Conservation (phyloP, 2,113 vertebrate species). For the Ceyx cyanopectus region DNA sequence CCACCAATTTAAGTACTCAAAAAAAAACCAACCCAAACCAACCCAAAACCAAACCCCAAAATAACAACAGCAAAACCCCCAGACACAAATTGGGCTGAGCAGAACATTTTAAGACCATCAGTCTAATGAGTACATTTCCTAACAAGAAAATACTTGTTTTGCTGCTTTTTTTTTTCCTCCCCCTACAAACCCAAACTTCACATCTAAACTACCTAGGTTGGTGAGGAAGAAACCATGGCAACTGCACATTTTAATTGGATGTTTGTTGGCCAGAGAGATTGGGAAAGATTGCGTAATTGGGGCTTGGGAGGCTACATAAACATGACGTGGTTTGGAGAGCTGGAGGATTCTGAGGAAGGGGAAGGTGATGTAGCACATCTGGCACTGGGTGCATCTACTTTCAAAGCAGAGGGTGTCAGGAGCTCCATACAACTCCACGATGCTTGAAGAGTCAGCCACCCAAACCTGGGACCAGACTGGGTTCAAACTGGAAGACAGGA, state of each 20-base stretch:
- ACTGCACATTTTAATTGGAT: conserved; percentile 31
- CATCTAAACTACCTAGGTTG: conserved; percentile 8
- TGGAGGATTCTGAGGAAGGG: not conserved
- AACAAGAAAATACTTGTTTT: not conserved
- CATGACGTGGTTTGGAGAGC: not conserved
- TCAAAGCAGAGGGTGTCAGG: not conserved
- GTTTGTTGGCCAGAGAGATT: conserved; percentile 23
- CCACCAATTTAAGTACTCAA: not conserved
- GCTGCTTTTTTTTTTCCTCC: not conserved
- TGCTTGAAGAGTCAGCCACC: not conserved
- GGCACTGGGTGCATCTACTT: not conserved
- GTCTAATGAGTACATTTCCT: not conserved
- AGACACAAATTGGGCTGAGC: not conserved
- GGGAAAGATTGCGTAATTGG: conserved; percentile 36
- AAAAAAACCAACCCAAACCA: not conserved
- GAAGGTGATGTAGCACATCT: not conserved
- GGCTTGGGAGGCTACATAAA: not conserved
- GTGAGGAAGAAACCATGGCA: conserved; percentile 55
- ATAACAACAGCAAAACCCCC: not conserved
- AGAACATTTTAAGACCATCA: not conserved
- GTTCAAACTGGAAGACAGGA: not conserved
- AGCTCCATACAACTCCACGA: not conserved
- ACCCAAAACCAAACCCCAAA: not conserved
- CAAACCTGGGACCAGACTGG: not conserved
- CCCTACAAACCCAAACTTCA: not conserved